A percentile compares a stretch with the other conserved stretches of the same genome.
Conservation (phyloP, 2,797 vertebrate genomes). For the Channallabes apus region DNA sequence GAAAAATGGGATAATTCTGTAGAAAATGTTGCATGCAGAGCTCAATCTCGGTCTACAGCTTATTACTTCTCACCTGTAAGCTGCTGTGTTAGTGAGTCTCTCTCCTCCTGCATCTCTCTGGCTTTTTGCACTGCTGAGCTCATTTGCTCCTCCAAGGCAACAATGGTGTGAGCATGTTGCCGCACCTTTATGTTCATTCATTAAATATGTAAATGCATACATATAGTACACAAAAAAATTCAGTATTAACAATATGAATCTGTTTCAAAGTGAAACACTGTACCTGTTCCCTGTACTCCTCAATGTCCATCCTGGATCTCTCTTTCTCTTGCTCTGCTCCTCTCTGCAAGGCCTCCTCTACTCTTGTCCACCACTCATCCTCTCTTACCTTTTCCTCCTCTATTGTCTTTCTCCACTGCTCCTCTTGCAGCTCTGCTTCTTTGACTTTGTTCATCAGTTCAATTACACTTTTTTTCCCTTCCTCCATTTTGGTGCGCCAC, state of each 20-base stretch:
- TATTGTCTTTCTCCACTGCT: conserved; percentile 27
- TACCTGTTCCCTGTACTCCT: conserved; percentile 72
- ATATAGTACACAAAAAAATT: neutral
- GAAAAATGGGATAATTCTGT: neutral
- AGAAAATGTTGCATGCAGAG: neutral
- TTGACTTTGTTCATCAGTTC: conserved; percentile 28
- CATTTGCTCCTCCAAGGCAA: conserved; percentile 70
- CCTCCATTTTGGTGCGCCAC: conserved; percentile 50
- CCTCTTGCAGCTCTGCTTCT: conserved; percentile 36
- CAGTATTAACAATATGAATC: neutral
- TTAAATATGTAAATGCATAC: neutral
- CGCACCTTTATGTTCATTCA: conserved; percentile 54
- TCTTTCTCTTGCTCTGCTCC: conserved; percentile 60
- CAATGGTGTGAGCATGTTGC: conserved; percentile 78
- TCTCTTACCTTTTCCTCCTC: conserved; percentile 51
- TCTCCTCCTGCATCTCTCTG: conserved; percentile 67
- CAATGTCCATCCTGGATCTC: conserved; percentile 58
- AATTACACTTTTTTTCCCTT: conserved; percentile 33
- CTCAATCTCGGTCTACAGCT: neutral
- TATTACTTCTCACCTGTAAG: conserved; percentile 63
- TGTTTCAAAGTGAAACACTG: neutral
- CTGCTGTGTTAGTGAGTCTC: conserved; percentile 42
- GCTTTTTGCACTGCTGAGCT: conserved; percentile 51
- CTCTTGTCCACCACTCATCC: conserved; percentile 54
- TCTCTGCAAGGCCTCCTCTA: conserved; percentile 48